Evolutionary conservation across 2,113 vertebrate species (phyloP).

Genomic region (Leptocoma aspasia): DNA sequence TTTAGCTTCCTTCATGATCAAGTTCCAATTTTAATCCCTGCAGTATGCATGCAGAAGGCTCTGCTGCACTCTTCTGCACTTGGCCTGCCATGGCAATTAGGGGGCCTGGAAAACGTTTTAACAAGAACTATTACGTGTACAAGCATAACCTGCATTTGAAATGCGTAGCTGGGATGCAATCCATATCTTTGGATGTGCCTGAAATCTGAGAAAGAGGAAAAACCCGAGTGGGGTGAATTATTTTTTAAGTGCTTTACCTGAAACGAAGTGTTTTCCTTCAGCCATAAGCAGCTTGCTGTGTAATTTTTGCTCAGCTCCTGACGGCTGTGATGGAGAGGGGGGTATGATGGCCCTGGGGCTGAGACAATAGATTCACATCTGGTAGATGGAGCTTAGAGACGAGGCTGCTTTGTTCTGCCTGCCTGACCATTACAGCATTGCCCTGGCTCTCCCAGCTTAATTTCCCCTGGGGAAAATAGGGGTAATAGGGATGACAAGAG

Average conservation of each 20-base stretch:
- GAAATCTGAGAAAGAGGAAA: background rate
- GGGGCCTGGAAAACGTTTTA: background rate
- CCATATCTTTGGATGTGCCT: background rate
- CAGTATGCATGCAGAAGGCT: background rate
- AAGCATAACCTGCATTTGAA: background rate
- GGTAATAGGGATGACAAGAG: background rate
- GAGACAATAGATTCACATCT: constrained; percentile 54
- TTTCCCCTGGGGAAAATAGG: background rate
- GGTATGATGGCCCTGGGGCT: background rate
- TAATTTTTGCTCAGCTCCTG: background rate
- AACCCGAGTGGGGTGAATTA: background rate
- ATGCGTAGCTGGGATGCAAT: background rate
- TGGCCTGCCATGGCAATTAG: background rate
- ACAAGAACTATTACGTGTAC: background rate
- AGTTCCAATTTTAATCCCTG: background rate
- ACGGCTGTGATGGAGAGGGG: background rate
- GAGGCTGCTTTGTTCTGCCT: constrained; percentile 46
- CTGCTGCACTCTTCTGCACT: background rate
- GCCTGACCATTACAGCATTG: background rate
- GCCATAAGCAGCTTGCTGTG: background rate
- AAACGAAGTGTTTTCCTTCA: background rate
- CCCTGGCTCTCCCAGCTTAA: background rate
- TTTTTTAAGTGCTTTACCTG: background rate
- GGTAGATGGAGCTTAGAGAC: constrained; percentile 11
- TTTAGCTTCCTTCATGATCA: background rate